A percentile compares a stretch with the other conserved stretches of the same genome.
These are phyloP conservation scores for Pongo pygmaeus DNA, from an alignment of 2,113 vertebrate species.

Conservation along the genomic window DNA sequence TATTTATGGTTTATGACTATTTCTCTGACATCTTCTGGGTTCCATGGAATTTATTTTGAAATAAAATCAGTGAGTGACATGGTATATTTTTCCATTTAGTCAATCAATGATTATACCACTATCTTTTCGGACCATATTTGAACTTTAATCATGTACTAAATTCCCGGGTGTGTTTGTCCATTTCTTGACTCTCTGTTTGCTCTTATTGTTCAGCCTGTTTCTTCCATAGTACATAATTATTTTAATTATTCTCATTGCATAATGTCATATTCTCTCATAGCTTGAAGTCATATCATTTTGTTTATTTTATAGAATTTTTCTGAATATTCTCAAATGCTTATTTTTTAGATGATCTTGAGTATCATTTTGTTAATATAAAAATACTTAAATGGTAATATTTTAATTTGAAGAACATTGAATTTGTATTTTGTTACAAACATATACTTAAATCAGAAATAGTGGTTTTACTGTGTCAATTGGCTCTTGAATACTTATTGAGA, in stretches of 20 bases:
- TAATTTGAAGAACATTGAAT: background rate
- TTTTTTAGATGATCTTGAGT: slow-evolving; percentile 14
- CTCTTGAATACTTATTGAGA: background rate
- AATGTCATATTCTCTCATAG: background rate
- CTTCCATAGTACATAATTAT: background rate
- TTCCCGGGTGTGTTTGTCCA: background rate
- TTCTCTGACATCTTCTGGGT: background rate
- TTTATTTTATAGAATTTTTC: background rate
- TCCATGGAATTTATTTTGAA: background rate
- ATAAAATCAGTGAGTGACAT: background rate
- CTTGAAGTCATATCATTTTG: background rate
- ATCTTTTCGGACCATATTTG: background rate
- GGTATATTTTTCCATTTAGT: background rate
- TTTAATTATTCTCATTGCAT: background rate
- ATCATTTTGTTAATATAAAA: background rate
- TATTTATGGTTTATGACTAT: background rate
- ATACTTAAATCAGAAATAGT: background rate
- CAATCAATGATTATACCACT: background rate
- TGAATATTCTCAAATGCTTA: background rate
- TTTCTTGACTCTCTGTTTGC: background rate
- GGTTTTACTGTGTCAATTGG: background rate
- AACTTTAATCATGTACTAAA: background rate
- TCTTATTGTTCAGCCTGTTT: background rate
- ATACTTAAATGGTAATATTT: background rate
- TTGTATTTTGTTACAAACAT: background rate